Evolutionary conservation across 2,113 vertebrate genomes (phyloP), one percentile per base, ranked within the genome.

Genomic region (Tenebrosternarchus preto): DNA sequence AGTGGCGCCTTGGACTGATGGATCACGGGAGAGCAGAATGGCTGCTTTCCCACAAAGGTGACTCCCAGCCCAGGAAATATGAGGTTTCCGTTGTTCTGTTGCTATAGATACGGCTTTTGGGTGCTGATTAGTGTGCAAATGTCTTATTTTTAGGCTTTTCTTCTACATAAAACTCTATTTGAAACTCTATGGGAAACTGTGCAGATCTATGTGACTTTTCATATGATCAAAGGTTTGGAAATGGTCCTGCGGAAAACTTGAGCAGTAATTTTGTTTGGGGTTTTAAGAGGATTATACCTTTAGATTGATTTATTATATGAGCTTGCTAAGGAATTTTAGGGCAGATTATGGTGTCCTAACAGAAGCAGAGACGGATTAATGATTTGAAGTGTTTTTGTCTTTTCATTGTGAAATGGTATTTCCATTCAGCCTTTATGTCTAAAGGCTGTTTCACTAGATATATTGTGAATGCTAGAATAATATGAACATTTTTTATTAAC

Each of bases 11-110:
- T 20, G n/a, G 64, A 68, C 64, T 68, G 64, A 68, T 68, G 36
- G 64, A 68, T 68, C 64, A 68, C 9, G 19, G 36, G 31, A 66
- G 25, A 64, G 25, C 5, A 27, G 61, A 31, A 67, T 36, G 8
- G 11, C 7, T 39, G 64, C 33, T 36, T 68, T 68, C 64, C 64
- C 64, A 68, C 64, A 68, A 68, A 68, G 64, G 64, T 68, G 64
- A 68, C 64, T 39, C 64, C 31, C 31, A 3, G 19, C 64, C 9
- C 33, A 9, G 31, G 64, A 36, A 36, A 68, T 22, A 8, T 11
- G 33, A 39, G 20, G n/a, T 2, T 19, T 68, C 63, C 22, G 36
- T 68, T 3, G 36, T 31, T 64, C 43, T 31, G 31, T 31, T 31
- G 25, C 33, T 33, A 31, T 66, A 5, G 17, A 66, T 6, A 2